Percentiles rank a stretch among this genome's conserved stretches.
These are phyloP conservation scores for Otocyon megalotis DNA, from an alignment of 2,113 vertebrate genomes.

Conservation along the genomic window DNA sequence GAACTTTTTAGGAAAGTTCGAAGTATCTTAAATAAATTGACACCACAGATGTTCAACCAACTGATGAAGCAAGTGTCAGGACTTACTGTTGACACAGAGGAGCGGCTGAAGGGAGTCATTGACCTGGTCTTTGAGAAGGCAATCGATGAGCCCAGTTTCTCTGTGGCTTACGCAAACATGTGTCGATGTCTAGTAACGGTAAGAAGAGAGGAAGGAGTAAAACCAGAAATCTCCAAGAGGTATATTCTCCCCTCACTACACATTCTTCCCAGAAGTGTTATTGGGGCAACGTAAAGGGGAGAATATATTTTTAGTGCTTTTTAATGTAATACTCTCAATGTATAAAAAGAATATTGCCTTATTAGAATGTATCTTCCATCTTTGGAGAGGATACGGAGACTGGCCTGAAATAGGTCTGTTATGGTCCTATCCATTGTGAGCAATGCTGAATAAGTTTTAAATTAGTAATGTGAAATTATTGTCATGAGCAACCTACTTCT, in stretches of 20 bases:
- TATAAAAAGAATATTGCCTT: constrained; percentile 12
- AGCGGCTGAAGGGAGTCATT: constrained; percentile 98
- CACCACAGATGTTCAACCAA: constrained; percentile 98
- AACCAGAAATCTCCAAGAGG: constrained; percentile 45
- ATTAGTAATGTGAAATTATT: constrained; percentile 13
- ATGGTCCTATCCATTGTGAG: neutral
- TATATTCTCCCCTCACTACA: constrained; percentile 81
- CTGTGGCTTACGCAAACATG: constrained; percentile 98
- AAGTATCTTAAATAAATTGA: constrained; percentile 98
- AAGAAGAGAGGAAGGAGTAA: constrained; percentile 79
- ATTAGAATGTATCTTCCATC: neutral
- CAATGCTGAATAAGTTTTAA: neutral
- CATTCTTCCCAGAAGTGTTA: constrained; percentile 32
- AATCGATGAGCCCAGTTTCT: constrained; percentile 98
- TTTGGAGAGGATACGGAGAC: neutral
- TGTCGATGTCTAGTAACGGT: constrained; percentile 97
- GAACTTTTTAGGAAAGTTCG: constrained; percentile 98
- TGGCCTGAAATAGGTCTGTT: neutral
- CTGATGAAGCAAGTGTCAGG: constrained; percentile 99
- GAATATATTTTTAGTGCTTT: constrained; percentile 73
- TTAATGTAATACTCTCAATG: neutral
- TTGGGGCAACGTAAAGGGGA: constrained; percentile 42
- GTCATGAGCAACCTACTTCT: neutral
- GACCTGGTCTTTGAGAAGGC: constrained; percentile 99
- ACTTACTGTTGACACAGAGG: constrained; percentile 97